Percentiles rank a stretch among this genome's conserved stretches.
phyloP scores from a whole-genome alignment of 2,113 vertebrate species.

The Campylorhamphus procurvoides region DNA sequence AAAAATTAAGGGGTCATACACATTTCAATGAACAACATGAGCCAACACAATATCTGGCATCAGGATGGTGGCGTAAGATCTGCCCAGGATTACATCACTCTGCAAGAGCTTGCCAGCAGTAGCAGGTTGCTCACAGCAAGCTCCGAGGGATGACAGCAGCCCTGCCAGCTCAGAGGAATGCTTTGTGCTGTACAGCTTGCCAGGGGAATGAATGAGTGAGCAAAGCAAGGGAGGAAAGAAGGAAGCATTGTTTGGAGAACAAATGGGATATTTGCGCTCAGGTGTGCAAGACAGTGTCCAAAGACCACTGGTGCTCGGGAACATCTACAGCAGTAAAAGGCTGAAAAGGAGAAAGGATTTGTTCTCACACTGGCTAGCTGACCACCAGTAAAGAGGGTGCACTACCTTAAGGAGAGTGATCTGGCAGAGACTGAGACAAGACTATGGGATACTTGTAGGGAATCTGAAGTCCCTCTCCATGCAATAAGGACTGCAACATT shows the following conservation, averaged over 20 bases:
- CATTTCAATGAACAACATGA: background rate
- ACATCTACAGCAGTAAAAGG: background rate
- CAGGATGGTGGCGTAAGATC: background rate
- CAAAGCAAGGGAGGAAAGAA: conserved; percentile 4
- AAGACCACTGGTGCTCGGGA: background rate
- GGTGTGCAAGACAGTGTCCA: background rate
- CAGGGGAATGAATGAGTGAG: background rate
- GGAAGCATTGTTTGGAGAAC: conserved; percentile 42
- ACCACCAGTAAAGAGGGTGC: background rate
- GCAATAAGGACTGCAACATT: background rate
- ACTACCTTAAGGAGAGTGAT: background rate
- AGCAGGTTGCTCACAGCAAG: conserved; percentile 58
- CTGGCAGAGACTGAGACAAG: background rate
- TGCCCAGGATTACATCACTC: conserved; percentile 43
- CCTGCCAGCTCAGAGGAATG: conserved; percentile 29
- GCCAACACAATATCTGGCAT: conserved; percentile 37
- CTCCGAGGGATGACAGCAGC: conserved; percentile 27
- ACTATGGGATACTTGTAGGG: background rate
- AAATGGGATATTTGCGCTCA: conserved; percentile 15
- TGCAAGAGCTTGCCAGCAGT: conserved; percentile 21
- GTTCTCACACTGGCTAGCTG: background rate
- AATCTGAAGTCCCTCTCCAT: background rate
- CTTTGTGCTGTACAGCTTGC: conserved; percentile 9
- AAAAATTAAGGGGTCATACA: background rate
- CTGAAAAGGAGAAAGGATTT: background rate